Percentiles rank a stretch among this genome's conserved stretches.
Evolutionary conservation across 2,113 vertebrate genomes (phyloP).

Genomic region (Ceyx margarethae): DNA sequence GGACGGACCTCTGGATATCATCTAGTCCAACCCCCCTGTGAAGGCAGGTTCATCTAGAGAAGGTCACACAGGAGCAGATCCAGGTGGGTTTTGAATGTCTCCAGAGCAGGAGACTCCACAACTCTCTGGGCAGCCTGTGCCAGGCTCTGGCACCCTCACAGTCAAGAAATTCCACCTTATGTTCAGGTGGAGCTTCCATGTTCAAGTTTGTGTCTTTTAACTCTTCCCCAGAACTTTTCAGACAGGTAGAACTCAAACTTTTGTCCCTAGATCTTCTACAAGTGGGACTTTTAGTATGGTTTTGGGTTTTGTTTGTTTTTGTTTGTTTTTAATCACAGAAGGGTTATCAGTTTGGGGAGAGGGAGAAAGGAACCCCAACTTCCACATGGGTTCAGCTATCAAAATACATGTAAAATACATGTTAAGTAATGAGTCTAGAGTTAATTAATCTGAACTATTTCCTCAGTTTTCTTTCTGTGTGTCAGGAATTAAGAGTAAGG

Average conservation of each 20-base stretch:
- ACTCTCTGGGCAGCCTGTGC: too few relatives aligned
- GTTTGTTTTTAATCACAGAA: background rate
- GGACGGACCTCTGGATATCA: too few relatives aligned
- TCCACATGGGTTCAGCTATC: background rate
- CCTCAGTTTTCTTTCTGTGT: background rate
- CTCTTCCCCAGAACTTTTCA: constrained; percentile 55
- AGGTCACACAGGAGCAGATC: too few relatives aligned
- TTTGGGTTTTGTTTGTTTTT: too few relatives aligned
- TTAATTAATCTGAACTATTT: background rate
- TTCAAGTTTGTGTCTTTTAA: too few relatives aligned
- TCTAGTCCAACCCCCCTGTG: too few relatives aligned
- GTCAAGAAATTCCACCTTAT: too few relatives aligned
- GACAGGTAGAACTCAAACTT: constrained; percentile 55
- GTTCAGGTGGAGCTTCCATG: too few relatives aligned
- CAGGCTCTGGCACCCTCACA: too few relatives aligned
- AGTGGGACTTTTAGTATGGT: background rate
- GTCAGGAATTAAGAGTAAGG: background rate
- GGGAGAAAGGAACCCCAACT: background rate
- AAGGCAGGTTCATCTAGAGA: too few relatives aligned
- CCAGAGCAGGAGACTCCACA: too few relatives aligned
- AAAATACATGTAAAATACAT: background rate
- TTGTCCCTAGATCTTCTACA: constrained; percentile 42
- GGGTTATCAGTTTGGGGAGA: background rate
- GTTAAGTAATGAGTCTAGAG: background rate
- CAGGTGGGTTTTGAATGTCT: too few relatives aligned